Base-by-base conservation (phyloP, 2,113 vertebrate species). In the Falco punctatus region DNA sequence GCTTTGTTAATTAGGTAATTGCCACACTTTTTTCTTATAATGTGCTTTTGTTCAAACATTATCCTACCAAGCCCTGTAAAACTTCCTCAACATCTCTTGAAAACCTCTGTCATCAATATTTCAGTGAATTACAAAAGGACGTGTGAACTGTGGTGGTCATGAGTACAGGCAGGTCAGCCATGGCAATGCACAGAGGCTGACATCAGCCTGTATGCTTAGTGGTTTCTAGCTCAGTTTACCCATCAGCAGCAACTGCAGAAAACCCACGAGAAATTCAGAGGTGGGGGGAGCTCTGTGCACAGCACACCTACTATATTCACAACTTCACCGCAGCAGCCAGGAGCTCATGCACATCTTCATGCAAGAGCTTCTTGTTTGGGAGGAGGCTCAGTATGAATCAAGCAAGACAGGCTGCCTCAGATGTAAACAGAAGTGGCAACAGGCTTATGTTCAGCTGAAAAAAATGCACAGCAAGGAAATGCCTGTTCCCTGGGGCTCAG, bases 331-430 rank as follows among this genome's bases (percentile, higher is more conserved):
- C 30, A 23, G 30, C 2, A 1, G 35, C 40, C 26, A 44, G 7
- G 35, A 75, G 42, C 33, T n/a, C 18, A 3, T 5, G 9, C 1
- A 1, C 2, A 0, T 30, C 28, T n/a, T 16, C 0, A 2, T 64
- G 51, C 23, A 55, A n/a, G 7, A 57, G 27, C 20, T 26, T 55
- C 16, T 42, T 6, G 0, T 33, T 52, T 2, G 4, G 30, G n/a
- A 65, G 27, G 16, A n/a, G 32, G 57, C 64, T 54, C 13, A 1
- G 30, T 12, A 10, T 26, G 58, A 77, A 10, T 18, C 4, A 0
- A 65, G 48, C 17, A 28, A 59, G 38, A 48, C 51, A 10, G 33
- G 40, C 15, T 71, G 5, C 16, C 18, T 33, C 38, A 2, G 28
- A 51, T 32, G 48, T 52, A 20, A 81, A 65, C 33, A 48, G 26